A percentile compares a stretch with the other conserved stretches of the same genome.
Conservation (phyloP, 2,113 vertebrate genomes). For the Lipotes vexillifer region DNA sequence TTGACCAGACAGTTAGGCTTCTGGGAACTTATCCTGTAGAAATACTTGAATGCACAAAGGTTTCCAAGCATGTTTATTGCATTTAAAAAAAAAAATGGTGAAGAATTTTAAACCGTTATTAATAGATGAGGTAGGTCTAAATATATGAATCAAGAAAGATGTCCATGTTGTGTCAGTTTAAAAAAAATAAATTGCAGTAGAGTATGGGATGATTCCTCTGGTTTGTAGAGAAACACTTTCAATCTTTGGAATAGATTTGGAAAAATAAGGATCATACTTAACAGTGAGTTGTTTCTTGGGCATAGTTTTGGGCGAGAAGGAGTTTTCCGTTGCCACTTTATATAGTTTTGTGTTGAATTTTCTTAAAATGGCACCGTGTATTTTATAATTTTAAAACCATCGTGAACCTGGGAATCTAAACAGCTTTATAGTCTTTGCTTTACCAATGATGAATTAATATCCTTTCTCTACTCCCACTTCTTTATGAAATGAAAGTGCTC, state of each 20-base stretch:
- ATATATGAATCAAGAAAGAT: background rate
- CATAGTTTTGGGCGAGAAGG: background rate
- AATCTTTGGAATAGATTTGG: background rate
- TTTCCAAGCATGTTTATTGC: background rate
- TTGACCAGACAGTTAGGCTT: background rate
- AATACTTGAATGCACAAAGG: background rate
- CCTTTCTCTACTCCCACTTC: background rate
- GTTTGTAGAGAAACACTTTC: background rate
- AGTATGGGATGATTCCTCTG: background rate
- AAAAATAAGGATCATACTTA: background rate
- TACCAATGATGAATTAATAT: background rate
- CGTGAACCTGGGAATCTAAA: background rate
- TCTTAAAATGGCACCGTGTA: background rate
- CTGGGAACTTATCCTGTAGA: background rate
- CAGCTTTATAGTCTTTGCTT: background rate
- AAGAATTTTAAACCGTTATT: background rate
- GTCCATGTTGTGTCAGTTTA: background rate
- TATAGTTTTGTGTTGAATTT: background rate
- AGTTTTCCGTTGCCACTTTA: background rate
- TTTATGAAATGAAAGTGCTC: background rate
- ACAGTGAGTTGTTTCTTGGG: background rate
- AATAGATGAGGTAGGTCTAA: background rate
- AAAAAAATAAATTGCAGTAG: background rate
- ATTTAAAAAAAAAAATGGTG: background rate
- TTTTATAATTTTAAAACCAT: background rate